Percentiles rank a stretch among this genome's conserved stretches.
Conservation (phyloP, 1,140 invertebrate genomes). For the Nymphalis io region DNA sequence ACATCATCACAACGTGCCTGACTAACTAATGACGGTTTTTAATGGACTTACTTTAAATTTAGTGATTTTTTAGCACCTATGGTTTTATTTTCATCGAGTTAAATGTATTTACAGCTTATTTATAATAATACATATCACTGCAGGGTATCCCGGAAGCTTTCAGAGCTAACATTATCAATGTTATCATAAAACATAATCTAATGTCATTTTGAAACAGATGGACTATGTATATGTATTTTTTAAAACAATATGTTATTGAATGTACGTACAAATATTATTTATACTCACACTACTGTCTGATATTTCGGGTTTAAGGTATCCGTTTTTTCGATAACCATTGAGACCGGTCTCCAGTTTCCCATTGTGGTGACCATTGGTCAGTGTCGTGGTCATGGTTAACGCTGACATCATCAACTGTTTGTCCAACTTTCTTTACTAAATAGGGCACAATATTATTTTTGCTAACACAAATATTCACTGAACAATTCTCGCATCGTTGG, state of each 20-base stretch:
- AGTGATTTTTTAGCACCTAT: not conserved
- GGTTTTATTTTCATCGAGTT: not conserved
- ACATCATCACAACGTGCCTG: not conserved
- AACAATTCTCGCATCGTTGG: slow-evolving; percentile 23
- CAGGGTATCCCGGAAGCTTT: too few relatives aligned
- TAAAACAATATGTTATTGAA: too few relatives aligned
- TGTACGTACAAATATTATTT: not conserved
- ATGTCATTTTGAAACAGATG: too few relatives aligned
- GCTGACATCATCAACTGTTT: slow-evolving; percentile 62
- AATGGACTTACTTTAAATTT: not conserved
- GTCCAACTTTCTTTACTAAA: slow-evolving; percentile 38
- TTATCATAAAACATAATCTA: too few relatives aligned
- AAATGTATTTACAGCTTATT: not conserved
- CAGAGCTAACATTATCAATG: too few relatives aligned
- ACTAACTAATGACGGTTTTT: not conserved
- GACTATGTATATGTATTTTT: too few relatives aligned
- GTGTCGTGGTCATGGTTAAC: slow-evolving; percentile 67
- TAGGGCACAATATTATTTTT: slow-evolving; percentile 29
- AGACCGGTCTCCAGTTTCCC: slow-evolving; percentile 61
- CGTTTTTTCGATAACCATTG: slow-evolving; percentile 71
- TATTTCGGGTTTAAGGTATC: slow-evolving; percentile 56
- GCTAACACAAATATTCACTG: slow-evolving; percentile 28
- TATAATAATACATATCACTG: not conserved
- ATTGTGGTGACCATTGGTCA: slow-evolving; percentile 66
- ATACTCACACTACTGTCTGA: slow-evolving; percentile 54